phyloP scores from a whole-genome alignment of 2,113 vertebrate genomes.

The Zapornia atra region DNA sequence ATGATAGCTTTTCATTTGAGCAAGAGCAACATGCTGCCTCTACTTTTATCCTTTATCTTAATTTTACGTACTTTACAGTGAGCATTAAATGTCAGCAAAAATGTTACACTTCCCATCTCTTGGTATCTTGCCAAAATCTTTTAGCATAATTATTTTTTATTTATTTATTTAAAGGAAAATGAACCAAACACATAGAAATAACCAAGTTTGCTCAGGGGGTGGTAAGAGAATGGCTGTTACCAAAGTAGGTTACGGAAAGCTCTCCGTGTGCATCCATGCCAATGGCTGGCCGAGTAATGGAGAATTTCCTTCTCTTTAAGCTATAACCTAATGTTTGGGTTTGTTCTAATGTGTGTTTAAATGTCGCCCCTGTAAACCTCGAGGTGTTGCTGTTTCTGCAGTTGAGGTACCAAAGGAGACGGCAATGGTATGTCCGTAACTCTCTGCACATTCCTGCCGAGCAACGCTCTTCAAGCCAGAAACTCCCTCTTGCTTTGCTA shows the following conservation, averaged over 20 bases:
- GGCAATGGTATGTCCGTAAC: neutral
- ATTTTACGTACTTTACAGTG: neutral
- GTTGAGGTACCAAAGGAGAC: neutral
- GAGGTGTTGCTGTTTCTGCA: neutral
- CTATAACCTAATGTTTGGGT: neutral
- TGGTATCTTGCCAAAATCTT: neutral
- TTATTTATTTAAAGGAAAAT: neutral
- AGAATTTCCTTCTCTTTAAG: neutral
- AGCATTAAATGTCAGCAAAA: neutral
- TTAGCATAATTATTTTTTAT: neutral
- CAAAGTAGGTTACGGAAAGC: neutral
- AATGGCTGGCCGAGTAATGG: neutral
- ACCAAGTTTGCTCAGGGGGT: neutral
- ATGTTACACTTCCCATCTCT: neutral
- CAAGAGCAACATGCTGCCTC: neutral
- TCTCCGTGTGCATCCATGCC: neutral
- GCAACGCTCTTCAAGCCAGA: neutral
- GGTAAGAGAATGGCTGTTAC: neutral
- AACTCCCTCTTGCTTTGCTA: neutral
- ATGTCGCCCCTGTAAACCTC: neutral
- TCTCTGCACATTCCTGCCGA: neutral
- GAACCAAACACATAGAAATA: neutral
- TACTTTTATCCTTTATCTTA: neutral
- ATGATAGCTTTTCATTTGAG: neutral
- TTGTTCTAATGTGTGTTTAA: neutral